A percentile compares a stretch with the other conserved stretches of the same genome.
phyloP scores from a whole-genome alignment of 2,888 invertebrate genomes.

The Acholoe squamosa region DNA sequence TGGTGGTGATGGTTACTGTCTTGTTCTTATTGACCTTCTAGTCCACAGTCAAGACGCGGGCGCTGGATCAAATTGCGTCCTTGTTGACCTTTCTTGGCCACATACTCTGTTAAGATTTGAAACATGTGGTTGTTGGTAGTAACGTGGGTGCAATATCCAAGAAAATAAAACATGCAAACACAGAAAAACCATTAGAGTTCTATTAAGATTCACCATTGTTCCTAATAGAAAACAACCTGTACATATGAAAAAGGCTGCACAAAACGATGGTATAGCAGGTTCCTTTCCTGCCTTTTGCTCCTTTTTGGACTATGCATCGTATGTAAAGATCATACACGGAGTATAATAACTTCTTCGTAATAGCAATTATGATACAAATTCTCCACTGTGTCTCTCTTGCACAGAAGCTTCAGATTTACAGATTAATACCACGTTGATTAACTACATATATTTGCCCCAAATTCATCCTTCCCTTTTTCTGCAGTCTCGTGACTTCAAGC shows the following conservation, averaged over 20 bases:
- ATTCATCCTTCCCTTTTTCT: neutral
- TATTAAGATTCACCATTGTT: neutral
- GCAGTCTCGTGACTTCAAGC: neutral
- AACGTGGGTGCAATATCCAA: constrained; percentile 60
- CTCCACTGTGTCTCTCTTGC: constrained; percentile 7
- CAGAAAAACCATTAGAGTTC: constrained; percentile 36
- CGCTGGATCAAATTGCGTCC: neutral
- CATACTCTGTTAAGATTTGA: constrained; percentile 57
- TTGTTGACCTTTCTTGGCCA: constrained; percentile 4
- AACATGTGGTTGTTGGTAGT: constrained; percentile 50
- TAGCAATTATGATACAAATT: neutral
- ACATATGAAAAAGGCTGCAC: neutral
- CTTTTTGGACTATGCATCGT: neutral
- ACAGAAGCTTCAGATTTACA: constrained; percentile 9
- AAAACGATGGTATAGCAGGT: neutral
- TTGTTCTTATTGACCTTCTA: neutral
- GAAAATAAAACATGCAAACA: constrained; percentile 51
- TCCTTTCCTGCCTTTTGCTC: neutral
- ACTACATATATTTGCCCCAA: neutral
- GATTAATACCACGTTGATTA: neutral
- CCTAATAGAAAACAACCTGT: constrained; percentile 36
- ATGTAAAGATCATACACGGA: neutral
- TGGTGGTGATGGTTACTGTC: neutral
- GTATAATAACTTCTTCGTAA: neutral
- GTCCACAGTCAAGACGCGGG: neutral